phyloP scores from a whole-genome alignment of 2,888 invertebrate species.

The Saturnia japonica region DNA sequence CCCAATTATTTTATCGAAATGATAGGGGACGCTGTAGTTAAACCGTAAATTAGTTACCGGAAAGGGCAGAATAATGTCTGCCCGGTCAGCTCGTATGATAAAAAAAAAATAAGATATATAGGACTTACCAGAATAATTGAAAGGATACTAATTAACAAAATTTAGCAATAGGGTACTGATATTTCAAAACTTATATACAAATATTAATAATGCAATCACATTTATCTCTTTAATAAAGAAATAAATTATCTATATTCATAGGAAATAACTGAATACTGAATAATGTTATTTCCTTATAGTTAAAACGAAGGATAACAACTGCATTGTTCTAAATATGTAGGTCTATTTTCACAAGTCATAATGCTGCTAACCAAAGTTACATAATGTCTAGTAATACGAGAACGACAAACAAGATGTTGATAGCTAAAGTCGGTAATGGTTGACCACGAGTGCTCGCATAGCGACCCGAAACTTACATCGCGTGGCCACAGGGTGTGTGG shows the following conservation, averaged over 20 bases:
- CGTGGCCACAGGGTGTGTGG: constrained; percentile 45
- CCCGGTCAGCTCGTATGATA: no score
- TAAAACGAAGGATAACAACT: background rate
- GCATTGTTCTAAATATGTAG: background rate
- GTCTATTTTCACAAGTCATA: background rate
- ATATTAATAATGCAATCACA: no score
- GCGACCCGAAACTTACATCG: constrained; percentile 55
- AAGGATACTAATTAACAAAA: background rate
- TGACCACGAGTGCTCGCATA: constrained; percentile 44
- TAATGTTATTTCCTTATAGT: background rate
- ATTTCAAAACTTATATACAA: no score
- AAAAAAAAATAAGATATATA: no score
- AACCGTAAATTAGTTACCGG: no score
- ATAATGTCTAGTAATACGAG: constrained; percentile 9
- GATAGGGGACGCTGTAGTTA: no score
- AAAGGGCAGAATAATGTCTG: no score
- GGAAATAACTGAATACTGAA: background rate
- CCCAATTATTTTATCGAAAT: no score
- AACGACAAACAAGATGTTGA: constrained; percentile 27
- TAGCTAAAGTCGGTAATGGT: constrained; percentile 13
- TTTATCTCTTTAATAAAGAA: no score
- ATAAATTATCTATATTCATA: background rate
- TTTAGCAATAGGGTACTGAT: no score
- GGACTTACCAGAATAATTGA: background rate
- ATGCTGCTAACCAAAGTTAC: background rate